Evolutionary conservation across 2,888 invertebrate species (phyloP).

Genomic region (Melieria picta): DNA sequence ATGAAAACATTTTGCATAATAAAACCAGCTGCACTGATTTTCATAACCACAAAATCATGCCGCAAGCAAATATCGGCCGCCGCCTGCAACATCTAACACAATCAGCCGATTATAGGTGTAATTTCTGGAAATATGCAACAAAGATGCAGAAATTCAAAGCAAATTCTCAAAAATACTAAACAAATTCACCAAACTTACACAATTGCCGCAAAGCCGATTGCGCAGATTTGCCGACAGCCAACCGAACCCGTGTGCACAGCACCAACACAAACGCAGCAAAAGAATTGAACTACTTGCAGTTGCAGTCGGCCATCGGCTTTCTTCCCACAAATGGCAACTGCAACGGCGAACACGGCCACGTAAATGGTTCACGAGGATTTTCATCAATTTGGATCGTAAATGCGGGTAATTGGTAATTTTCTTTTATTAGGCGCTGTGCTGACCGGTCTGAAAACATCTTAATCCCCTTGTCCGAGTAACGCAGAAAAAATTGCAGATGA

Average conservation of each 20-base stretch:
- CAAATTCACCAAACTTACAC: conserved; percentile 23
- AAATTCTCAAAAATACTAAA: conserved; percentile 1
- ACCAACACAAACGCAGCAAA: neutral
- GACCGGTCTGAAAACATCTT: conserved; percentile 28
- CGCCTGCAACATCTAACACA: too few relatives aligned
- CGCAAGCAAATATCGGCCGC: conserved; percentile 3
- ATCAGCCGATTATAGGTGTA: conserved; percentile 20
- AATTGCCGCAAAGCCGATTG: conserved; percentile 31
- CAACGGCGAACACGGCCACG: neutral
- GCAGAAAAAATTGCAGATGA: conserved; percentile 31
- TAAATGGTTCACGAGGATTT: conserved; percentile 50
- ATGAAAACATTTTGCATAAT: too few relatives aligned
- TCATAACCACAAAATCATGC: conserved; percentile 22
- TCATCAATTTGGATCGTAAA: conserved; percentile 55
- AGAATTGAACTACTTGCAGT: conserved; percentile 11
- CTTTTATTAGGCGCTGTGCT: conserved; percentile 50
- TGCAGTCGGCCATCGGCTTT: conserved; percentile 10
- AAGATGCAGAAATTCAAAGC: neutral
- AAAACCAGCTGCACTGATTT: too few relatives aligned
- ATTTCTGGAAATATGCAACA: conserved; percentile 24
- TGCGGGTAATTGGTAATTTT: conserved; percentile 56
- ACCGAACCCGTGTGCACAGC: conserved; percentile 38
- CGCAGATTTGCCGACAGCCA: conserved; percentile 5
- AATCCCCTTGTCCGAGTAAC: conserved; percentile 20
- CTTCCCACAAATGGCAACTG: conserved; percentile 11